Percentiles rank a stretch among this genome's conserved stretches.
These are phyloP conservation scores for Orientallactaga sibirica DNA, from an alignment of 2,797 vertebrate species.

Conservation along the genomic window DNA sequence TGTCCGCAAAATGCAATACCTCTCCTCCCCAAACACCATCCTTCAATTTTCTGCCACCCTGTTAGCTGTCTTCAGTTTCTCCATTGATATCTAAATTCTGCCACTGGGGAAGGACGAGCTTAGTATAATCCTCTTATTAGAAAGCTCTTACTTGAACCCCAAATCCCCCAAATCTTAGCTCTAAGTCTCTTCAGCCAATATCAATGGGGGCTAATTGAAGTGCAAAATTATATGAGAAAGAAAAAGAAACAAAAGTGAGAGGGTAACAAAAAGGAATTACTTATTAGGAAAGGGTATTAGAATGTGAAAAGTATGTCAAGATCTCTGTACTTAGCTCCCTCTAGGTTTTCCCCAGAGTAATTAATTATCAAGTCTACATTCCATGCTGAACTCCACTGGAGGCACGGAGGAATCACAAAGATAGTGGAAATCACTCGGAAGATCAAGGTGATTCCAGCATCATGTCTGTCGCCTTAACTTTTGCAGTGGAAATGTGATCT, in stretches of 20 bases:
- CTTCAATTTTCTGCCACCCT: background rate
- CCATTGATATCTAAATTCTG: slow-evolving; percentile 21
- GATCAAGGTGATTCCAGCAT: background rate
- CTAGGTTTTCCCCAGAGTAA: background rate
- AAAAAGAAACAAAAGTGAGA: background rate
- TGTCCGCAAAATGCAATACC: background rate
- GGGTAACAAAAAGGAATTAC: background rate
- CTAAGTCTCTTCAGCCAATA: slow-evolving; percentile 2
- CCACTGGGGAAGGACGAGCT: slow-evolving; percentile 24
- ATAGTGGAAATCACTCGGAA: background rate
- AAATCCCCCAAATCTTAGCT: slow-evolving; percentile 6
- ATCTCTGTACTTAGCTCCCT: background rate
- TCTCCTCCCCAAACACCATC: background rate
- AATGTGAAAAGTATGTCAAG: background rate
- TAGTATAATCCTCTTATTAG: slow-evolving; percentile 64
- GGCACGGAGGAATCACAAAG: background rate
- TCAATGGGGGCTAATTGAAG: background rate
- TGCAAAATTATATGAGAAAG: background rate
- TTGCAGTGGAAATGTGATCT: no score
- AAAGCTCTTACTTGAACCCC: slow-evolving; percentile 49
- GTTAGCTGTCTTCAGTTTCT: background rate
- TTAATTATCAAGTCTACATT: background rate
- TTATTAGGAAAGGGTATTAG: background rate
- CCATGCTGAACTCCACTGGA: background rate
- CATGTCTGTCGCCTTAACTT: background rate